Conservation (phyloP, 2,888 invertebrate species). For the Apoderus coryli region DNA sequence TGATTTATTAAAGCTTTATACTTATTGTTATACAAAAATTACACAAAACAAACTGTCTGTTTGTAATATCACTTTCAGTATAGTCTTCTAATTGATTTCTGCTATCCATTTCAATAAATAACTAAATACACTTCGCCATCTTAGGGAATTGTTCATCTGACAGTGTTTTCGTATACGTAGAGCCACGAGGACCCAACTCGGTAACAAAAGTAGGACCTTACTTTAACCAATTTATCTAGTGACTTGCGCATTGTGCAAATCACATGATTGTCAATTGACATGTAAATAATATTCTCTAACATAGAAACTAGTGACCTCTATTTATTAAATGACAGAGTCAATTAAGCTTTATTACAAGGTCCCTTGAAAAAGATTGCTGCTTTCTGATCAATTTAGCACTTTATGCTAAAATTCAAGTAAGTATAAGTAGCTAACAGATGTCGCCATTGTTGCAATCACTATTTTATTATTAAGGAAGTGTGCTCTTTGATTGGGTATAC, state of each 20-base stretch:
- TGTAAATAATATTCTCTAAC: no score
- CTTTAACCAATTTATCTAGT: slow-evolving; percentile 6
- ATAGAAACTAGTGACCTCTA: no score
- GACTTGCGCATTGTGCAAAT: slow-evolving; percentile 3
- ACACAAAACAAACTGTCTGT: no score
- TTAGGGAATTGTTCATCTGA: slow-evolving; percentile 27
- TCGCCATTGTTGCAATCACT: no score
- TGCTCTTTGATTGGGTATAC: no score
- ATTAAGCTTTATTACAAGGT: no score
- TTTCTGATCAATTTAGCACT: neutral
- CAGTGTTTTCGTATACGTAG: slow-evolving; percentile 25
- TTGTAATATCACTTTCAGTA: slow-evolving; percentile 21
- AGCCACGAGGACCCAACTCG: slow-evolving; percentile 28
- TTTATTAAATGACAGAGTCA: no score
- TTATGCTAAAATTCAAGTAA: slow-evolving; percentile 1
- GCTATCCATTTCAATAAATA: slow-evolving; percentile 26
- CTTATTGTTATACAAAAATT: slow-evolving; percentile 18
- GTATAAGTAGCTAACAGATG: neutral
- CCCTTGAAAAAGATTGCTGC: no score
- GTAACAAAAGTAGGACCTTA: slow-evolving; percentile 16
- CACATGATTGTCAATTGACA: no score
- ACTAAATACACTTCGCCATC: slow-evolving; percentile 28
- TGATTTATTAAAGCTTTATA: slow-evolving; percentile 15
- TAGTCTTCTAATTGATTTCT: slow-evolving; percentile 22
- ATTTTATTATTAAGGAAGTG: no score